Percentiles rank a stretch among this genome's conserved stretches.
phyloP scores from a whole-genome alignment of 1,140 invertebrate species.

The Lasioglossum baleicum region DNA sequence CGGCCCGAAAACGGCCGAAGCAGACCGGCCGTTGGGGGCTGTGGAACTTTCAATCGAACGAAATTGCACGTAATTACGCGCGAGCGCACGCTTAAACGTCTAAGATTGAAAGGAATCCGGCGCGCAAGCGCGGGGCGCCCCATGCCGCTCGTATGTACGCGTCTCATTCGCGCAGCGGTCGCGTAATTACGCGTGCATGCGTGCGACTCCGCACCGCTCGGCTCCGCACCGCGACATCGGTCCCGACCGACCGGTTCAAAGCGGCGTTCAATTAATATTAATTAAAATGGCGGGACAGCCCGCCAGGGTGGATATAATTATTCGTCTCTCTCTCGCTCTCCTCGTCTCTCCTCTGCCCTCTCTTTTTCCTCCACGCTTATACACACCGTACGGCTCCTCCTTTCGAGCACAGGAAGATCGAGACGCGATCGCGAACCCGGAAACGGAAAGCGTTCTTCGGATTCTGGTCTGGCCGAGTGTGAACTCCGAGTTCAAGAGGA shows the following conservation, averaged over 20 bases:
- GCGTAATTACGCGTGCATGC: slow-evolving; percentile 67
- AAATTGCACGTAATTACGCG: slow-evolving; percentile 71
- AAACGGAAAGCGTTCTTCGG: background rate
- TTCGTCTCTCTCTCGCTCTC: background rate
- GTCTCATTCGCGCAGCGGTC: slow-evolving; percentile 38
- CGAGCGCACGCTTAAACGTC: slow-evolving; percentile 54
- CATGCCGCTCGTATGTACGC: slow-evolving; percentile 16
- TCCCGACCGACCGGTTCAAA: slow-evolving; percentile 37
- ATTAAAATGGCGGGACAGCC: slow-evolving; percentile 63
- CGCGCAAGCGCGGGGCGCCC: slow-evolving; percentile 20
- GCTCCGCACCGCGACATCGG: slow-evolving; percentile 51
- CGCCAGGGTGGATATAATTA: slow-evolving; percentile 56
- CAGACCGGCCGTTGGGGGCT: background rate
- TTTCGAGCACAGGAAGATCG: background rate
- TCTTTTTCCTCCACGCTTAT: too few relatives aligned
- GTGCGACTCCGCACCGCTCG: slow-evolving; percentile 29
- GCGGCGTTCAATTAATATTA: slow-evolving; percentile 73
- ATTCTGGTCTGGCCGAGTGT: background rate
- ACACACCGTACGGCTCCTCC: background rate
- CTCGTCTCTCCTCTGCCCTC: background rate
- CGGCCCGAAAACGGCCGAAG: slow-evolving; percentile 28
- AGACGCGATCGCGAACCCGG: background rate
- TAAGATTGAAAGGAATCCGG: slow-evolving; percentile 68
- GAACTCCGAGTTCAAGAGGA: background rate
- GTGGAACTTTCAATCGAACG: slow-evolving; percentile 64